Base-by-base conservation (phyloP, 1,140 invertebrate species). In the Cherax destructor region DNA sequence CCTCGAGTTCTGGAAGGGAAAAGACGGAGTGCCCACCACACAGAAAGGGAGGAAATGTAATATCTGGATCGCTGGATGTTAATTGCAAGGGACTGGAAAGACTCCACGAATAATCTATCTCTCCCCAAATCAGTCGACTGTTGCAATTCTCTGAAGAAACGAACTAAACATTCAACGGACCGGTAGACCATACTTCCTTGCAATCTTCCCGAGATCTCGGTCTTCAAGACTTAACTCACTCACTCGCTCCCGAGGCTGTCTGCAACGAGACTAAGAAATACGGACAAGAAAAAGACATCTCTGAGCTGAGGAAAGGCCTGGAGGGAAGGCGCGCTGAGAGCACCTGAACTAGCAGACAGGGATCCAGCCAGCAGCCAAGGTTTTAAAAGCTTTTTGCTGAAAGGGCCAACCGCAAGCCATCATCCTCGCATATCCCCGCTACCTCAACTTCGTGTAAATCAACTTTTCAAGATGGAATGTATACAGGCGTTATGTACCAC, bases 11-110 rank as follows among this genome's bases (percentile, higher is more conserved):
- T 74, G 69, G 69, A 30, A n/a, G 9, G 13, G 65, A 3, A 18
- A 74, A 30, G 69, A 24, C 9, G 69, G 69, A 74, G 21, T n/a
- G 21, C 69, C 69, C 24, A 74, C n/a, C 7, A 30, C n/a, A 74
- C n/a, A 74, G 69, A 74, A 74, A 24, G 24, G 24, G n/a, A 74
- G 69, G 69, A 74, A 74, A 74, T 74, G 69, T 74, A 74, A 74
- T 74, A 74, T 74, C 69, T 74, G 69, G 6, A 30, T 74, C 69
- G 69, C 69, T 74, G 69, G 69, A 74, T 74, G 69, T 74, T 74
- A 74, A 74, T 74, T 74, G 69, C 30, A n/a, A 30, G 21, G 24
- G 69, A 74, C 69, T 74, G 69, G 69, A 74, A 74, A 74, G 69
- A n/a, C 24, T 74, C n/a, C n/a, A 30, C 69, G 24, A 30, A 74